Evolutionary conservation across 2,113 vertebrate species (phyloP), one percentile per base, ranked within the genome.

Genomic region (Eretmodus cyanostictus): DNA sequence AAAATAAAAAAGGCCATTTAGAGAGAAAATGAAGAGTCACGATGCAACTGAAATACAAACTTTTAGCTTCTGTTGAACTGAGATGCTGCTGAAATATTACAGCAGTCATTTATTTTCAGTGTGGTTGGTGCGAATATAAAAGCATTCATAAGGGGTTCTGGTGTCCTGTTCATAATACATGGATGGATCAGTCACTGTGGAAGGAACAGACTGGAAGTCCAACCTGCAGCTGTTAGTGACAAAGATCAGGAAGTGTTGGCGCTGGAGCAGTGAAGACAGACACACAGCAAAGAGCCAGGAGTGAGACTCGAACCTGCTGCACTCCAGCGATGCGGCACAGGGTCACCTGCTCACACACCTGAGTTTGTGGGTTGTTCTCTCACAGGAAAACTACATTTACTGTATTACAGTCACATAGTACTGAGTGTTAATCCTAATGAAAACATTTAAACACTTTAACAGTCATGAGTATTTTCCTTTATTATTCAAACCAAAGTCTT

Each of bases 1-100:
- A 0, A 40, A 68, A 68, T 0, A 1, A 66, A 36, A 63, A 63
- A 36, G 57, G 9, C 29, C 5, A 34, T 34, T 34, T 61, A 34
- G 29, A 34, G 12, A 61, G 59, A 6, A 34, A 7, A 61, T 61
- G 8, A 22, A 22, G 22, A 22, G 22, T 22, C 22, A 22, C 22
- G 22, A 22, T 22, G 22, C 22, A 22, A 22, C 22, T 22, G 22
- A 61, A 31, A 31, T 31, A 61, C 27, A 61, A 61, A 59, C 55
- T 4, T 19, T 19, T 49, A 51, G 17, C 49, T 51, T 17, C 0
- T 61, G 57, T 31, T 31, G 57, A 63, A 66, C 61, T 36, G 31
- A 36, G 17, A 66, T 36, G 61, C 31, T 66, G 61, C 61, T 66
- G 61, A 66, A 36, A 63, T 36, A 12, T 36, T 19, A 63, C 31